Evolutionary conservation across 2,113 vertebrate genomes (phyloP).

Genomic region (Notothenia coriiceps): DNA sequence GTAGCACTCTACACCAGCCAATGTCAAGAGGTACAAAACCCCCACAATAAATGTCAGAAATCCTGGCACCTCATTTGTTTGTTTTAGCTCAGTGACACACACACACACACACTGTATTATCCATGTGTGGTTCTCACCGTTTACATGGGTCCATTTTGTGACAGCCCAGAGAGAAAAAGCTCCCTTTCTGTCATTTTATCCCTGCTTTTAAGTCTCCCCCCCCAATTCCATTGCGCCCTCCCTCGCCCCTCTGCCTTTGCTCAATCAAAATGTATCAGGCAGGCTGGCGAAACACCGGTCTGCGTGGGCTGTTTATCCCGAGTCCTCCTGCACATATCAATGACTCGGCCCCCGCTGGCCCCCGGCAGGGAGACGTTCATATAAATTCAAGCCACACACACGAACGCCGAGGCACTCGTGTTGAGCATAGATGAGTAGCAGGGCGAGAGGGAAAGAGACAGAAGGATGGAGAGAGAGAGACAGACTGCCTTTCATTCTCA

Average conservation of each 20-base stretch:
- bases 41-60: background rate
- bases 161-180: constrained; percentile 34
- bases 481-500: constrained; percentile 61
- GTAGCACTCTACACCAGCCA: too few relatives aligned
- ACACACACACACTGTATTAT: background rate
- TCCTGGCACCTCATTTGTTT: constrained; percentile 22
- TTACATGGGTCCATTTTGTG: constrained; percentile 60
- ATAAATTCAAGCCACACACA: constrained; percentile 87
- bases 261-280: constrained; percentile 84
- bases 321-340: constrained; percentile 86
- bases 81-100: constrained; percentile 4
- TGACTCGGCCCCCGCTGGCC: constrained; percentile 78
- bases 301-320: constrained; percentile 84
- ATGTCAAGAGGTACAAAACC: too few relatives aligned
- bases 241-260: constrained; percentile 59
- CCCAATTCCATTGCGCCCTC: constrained; percentile 46
- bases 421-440: constrained; percentile 83
- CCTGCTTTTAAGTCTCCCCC: constrained; percentile 59
- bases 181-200: constrained; percentile 74
- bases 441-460: constrained; percentile 56
- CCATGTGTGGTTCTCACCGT: constrained; percentile 40
- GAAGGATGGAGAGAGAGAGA: constrained; percentile 49
- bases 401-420: constrained; percentile 79
- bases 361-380: constrained; percentile 78
- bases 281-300: constrained; percentile 74